These are phyloP conservation scores for Aleiodes alternator DNA, from an alignment of 2,888 invertebrate species.

Conservation along the genomic window DNA sequence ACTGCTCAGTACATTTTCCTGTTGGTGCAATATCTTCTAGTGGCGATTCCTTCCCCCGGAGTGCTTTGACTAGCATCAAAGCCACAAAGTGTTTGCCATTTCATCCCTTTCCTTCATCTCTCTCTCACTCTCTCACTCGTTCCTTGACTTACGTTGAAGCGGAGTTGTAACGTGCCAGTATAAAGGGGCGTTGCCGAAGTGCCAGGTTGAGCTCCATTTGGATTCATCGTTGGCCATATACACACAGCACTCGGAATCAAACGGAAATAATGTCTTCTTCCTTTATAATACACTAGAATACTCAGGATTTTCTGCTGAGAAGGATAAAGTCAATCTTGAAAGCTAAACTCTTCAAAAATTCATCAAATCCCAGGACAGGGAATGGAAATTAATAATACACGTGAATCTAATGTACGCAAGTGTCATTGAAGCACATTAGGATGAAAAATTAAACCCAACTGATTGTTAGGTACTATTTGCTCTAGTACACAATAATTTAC, in stretches of 20 bases:
- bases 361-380: neutral
- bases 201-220: conserved; percentile 56
- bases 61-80: conserved; percentile 5
- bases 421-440: neutral
- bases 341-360: neutral
- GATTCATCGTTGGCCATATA: conserved; percentile 59
- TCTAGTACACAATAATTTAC: neutral
- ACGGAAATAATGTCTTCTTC: too few relatives aligned
- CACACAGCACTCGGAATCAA: conserved; percentile 3
- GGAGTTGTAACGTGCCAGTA: conserved; percentile 72
- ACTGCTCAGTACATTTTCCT: conserved; percentile 5
- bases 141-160: conserved; percentile 72
- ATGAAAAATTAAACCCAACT: neutral
- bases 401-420: conserved; percentile 3
- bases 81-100: conserved; percentile 21
- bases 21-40: conserved; percentile 1
- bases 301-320: too few relatives aligned
- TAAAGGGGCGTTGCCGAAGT: conserved; percentile 57
- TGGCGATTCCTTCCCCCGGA: neutral
- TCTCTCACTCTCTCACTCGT: neutral
- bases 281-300: neutral
- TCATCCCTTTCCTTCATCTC: neutral
- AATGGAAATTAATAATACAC: neutral
- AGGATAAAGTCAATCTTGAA: neutral
- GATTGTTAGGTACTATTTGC: neutral